Evolutionary conservation across 2,797 vertebrate species (phyloP), one percentile per base, ranked within the genome.

Genomic region (Mormyrops attenuatus): DNA sequence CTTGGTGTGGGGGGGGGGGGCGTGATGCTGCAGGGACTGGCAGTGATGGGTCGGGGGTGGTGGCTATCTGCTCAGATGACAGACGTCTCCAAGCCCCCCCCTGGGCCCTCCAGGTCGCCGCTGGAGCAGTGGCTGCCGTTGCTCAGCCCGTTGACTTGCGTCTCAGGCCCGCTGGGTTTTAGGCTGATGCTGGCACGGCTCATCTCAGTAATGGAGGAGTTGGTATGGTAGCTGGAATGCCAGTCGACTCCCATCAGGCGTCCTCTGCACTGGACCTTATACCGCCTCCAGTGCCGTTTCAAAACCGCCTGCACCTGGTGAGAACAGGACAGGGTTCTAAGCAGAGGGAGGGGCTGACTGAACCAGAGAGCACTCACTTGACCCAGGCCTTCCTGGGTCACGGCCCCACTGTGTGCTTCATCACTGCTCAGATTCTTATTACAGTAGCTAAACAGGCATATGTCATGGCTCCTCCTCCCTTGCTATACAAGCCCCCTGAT

Each of bases 281-380:
- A 94, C 92, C 95, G 95, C 41, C 87, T 90, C 93, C 95, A 95
- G 90, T 95, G 95, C 88, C 96, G 95, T 91, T 34, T 87, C 86
- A 97, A 73, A 0, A 95, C 95, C 1, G 94, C 92, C 91, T 96
- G 96, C 11, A 96, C 96, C 96, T 97, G 91, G 1, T 7, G 73
- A 69, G 88, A 66, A 86, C 41, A 17, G 38, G 20, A 82, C 17
- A 82, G 38, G 41, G 77, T 82, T 82, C 66, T 73, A 38, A 44
- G 38, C 80, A 63, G 52, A 11, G 8, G 7, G 55, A 22, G 26
- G 57, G 57, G 20, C 7, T 22, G 11, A 55, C 0, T 22, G 52
- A 5, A 38, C 6, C 15, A 44, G 15, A 47, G 73, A 80, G 73
- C 73, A 20, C 38, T 44, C 38, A n/a, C 38, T 80, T 6, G 7